Evolutionary conservation across 2,113 vertebrate genomes (phyloP).

Genomic region (Chaenocephalus aceratus): DNA sequence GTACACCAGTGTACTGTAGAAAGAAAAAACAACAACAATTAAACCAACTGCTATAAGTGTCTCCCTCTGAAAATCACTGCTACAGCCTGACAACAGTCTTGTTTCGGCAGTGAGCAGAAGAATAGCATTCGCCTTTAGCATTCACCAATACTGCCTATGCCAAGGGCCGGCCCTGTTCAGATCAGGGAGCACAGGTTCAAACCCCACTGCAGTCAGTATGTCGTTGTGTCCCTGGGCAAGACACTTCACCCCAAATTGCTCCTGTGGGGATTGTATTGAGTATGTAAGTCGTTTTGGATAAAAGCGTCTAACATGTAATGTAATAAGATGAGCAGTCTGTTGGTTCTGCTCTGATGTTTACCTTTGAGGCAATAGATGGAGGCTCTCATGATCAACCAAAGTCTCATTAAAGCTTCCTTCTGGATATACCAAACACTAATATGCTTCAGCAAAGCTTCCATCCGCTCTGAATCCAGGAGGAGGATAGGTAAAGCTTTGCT

Average conservation of each 20-base stretch:
- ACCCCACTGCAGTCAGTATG: too few relatives aligned
- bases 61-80: background rate
- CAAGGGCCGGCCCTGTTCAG: too few relatives aligned
- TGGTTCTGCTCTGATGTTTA: constrained; percentile 9
- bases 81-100: constrained; percentile 21
- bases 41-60: constrained; percentile 26
- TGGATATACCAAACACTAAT: background rate
- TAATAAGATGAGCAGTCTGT: background rate
- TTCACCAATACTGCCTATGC: too few relatives aligned
- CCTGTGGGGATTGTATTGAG: too few relatives aligned
- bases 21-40: constrained; percentile 22
- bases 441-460: background rate
- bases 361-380: background rate
- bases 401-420: background rate
- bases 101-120: constrained; percentile 13
- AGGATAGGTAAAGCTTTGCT: background rate
- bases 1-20: background rate
- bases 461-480: background rate
- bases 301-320: too few relatives aligned
- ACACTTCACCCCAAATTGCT: too few relatives aligned
- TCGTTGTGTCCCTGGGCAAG: too few relatives aligned
- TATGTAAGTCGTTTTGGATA: too few relatives aligned
- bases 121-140: background rate
- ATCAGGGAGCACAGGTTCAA: too few relatives aligned
- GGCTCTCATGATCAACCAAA: background rate